These are phyloP conservation scores for Corythaixoides concolor DNA, from an alignment of 2,113 vertebrate genomes.

Conservation along the genomic window DNA sequence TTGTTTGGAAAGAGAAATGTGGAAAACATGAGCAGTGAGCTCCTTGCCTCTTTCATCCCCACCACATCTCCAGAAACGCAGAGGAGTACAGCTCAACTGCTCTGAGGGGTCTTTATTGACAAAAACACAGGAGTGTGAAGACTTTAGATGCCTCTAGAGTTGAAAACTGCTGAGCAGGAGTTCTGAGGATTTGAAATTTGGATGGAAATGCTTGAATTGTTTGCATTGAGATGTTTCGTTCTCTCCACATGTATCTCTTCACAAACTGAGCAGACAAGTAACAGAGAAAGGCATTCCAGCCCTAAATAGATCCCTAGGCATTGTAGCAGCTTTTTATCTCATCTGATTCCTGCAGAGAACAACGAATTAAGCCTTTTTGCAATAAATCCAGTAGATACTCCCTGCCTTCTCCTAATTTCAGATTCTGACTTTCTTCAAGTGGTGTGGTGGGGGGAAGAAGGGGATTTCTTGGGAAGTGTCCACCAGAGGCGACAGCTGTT, in stretches of 20 bases:
- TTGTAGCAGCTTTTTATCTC: neutral
- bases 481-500: neutral
- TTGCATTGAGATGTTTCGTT: neutral
- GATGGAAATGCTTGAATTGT: neutral
- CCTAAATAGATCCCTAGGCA: neutral
- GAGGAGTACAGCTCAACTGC: neutral
- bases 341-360: neutral
- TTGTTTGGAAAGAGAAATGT: neutral
- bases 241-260: neutral
- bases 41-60: neutral
- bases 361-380: neutral
- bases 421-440: neutral
- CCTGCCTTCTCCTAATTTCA: neutral
- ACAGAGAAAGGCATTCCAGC: neutral
- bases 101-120: neutral
- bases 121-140: neutral
- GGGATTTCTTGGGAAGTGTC: neutral
- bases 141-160: neutral
- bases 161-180: neutral
- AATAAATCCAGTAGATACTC: neutral
- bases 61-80: rapidly evolving
- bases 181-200: neutral
- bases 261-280: neutral
- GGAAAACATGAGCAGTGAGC: neutral
- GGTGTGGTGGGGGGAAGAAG: too few species aligned